phyloP scores from a whole-genome alignment of 2,888 invertebrate genomes.

The Tubulanus polymorphus region DNA sequence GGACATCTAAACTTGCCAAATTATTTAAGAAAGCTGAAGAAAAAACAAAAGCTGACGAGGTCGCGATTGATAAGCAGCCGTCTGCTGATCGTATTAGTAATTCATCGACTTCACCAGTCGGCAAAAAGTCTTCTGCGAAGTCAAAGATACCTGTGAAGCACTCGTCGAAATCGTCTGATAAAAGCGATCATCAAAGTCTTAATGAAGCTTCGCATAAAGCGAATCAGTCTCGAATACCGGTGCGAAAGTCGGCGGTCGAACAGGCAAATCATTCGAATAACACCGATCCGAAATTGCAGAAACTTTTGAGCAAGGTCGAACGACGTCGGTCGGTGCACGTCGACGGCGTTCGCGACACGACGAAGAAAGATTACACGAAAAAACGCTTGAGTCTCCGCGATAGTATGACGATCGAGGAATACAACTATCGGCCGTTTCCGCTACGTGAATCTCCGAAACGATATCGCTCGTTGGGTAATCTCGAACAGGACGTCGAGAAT shows the following conservation, averaged over 20 bases:
- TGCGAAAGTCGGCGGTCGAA: neutral
- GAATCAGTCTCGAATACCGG: neutral
- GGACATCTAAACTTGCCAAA: too few species aligned
- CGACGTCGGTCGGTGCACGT: neutral
- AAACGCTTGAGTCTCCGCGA: neutral
- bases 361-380: neutral
- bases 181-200: neutral
- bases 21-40: too few species aligned
- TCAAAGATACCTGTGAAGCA: neutral
- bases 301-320: neutral
- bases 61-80: too few species aligned
- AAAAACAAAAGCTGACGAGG: too few species aligned
- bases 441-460: too few species aligned
- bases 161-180: neutral
- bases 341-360: neutral
- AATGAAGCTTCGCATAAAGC: neutral
- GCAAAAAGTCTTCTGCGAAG: neutral
- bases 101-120: neutral
- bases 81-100: too few species aligned
- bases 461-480: neutral
- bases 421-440: too few species aligned
- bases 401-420: too few species aligned
- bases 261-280: neutral
- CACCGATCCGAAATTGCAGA: neutral
- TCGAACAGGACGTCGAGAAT: neutral